phyloP scores from a whole-genome alignment of 2,888 invertebrate species.

The Syrphus vitripennis region DNA sequence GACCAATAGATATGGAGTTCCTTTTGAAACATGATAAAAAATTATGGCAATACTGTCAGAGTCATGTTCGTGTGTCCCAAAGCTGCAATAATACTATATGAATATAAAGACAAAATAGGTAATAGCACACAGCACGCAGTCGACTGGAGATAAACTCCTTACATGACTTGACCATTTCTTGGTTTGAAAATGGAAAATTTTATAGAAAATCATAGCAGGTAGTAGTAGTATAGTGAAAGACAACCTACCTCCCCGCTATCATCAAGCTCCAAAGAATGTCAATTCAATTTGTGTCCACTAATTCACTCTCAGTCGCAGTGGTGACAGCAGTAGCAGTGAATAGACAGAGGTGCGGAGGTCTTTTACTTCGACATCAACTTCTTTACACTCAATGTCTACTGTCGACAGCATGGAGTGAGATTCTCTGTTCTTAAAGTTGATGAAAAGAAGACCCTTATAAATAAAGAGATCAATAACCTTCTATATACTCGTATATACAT shows the following conservation, averaged over 20 bases:
- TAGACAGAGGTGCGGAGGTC: conserved; percentile 11
- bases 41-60: conserved; percentile 49
- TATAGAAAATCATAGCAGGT: conserved; percentile 13
- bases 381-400: background rate
- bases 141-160: conserved; percentile 10
- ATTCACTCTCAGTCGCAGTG: background rate
- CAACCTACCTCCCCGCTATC: background rate
- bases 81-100: conserved; percentile 26
- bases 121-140: conserved; percentile 31
- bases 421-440: background rate
- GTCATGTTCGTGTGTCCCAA: conserved; percentile 2
- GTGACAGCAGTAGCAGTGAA: background rate
- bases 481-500: background rate
- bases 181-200: conserved; percentile 26
- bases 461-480: conserved; percentile 13
- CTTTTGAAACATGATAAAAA: conserved; percentile 25
- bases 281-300: conserved; percentile 55
- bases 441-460: conserved; percentile 10
- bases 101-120: conserved; percentile 40
- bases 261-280: conserved; percentile 31
- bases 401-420: background rate
- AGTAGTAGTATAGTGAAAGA: background rate
- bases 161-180: conserved; percentile 41
- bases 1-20: conserved; percentile 17
- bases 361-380: background rate